Evolutionary conservation across 30 jellyfish, hydroid and myxozoan genomes (phyloP), one percentile per base, ranked within the genome.

Genomic region (Hydractinia symbiolongicarpus): DNA sequence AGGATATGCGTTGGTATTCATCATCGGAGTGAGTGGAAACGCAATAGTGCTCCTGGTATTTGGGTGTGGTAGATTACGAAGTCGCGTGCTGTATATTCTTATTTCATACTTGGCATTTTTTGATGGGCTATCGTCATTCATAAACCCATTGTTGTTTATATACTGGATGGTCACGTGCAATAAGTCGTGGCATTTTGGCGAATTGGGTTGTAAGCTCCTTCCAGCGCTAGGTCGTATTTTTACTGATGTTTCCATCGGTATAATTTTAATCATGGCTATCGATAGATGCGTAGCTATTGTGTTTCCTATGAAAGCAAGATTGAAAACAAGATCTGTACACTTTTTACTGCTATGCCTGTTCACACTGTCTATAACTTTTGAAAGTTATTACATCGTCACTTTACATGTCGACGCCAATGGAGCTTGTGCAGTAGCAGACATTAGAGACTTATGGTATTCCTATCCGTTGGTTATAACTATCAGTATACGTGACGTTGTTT

Each of bases 271-370:
- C 19, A 83, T 91, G 61, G 96, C 89, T 50, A 10, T 91, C 58
- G 98, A 91, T 52, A 78, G 98, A 50, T 91, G 94, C 83, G 83
- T 96, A 6, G 84, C 94, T 7, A 91, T 91, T 14, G 89, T 91
- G 69, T 88, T 89, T 68, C 97, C 97, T 5, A 81, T 86, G 53
- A 81, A 69, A 60, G 53, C 81, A 2, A 73, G 90, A 21, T 54
- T 86, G 30, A 82, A 82, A 21, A 52, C 75, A 20, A 54, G 53
- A 19, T 88, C 78, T 20, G 79, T 86, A n/a, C 88, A 85, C 68
- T 55, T 90, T 9, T 17, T 72, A 14, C 51, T 82, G 64, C 40
- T 53, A n/a, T 5, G 66, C 6, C 82, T 79, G 5, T 76, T 78
- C 5, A 6, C 68, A 51, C 54, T 73, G 5, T 83, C 96, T 5